These are phyloP conservation scores for Campylorhamphus procurvoides DNA, from an alignment of 2,113 vertebrate genomes.

Conservation along the genomic window DNA sequence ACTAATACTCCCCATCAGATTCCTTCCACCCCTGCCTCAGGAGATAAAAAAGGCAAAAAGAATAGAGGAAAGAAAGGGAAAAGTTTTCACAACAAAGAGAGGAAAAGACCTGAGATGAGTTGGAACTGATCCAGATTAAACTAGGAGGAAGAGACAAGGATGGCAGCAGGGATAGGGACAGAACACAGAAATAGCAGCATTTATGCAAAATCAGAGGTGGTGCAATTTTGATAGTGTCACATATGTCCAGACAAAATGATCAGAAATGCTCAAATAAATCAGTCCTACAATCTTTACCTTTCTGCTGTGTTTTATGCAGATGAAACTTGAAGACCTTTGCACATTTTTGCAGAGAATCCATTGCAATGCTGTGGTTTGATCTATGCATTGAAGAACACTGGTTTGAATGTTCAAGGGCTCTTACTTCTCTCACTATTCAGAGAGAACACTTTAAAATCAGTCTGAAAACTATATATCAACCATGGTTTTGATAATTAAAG, in stretches of 20 bases:
- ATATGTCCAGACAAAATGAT: not conserved
- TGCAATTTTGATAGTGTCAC: not conserved
- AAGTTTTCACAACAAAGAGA: not conserved
- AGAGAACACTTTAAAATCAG: not conserved
- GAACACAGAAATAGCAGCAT: not conserved
- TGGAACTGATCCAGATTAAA: not conserved
- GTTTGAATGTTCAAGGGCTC: not conserved
- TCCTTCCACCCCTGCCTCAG: not conserved
- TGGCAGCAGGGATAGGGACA: not conserved
- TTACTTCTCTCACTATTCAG: not conserved
- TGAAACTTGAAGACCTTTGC: not conserved
- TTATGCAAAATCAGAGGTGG: not conserved
- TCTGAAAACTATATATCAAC: not conserved
- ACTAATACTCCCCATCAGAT: not conserved
- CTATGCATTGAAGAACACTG: not conserved
- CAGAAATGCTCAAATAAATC: not conserved
- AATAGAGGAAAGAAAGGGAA: not conserved
- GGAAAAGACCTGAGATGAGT: not conserved
- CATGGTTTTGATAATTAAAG: not conserved
- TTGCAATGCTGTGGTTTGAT: not conserved
- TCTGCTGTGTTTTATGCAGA: not conserved
- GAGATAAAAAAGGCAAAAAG: not conserved
- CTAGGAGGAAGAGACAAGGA: not conserved
- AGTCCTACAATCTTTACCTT: not conserved
- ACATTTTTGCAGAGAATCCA: not conserved